A percentile compares a stretch with the other conserved stretches of the same genome.
These are phyloP conservation scores for Ochropleura plecta DNA, from an alignment of 2,888 invertebrate genomes.

Conservation along the genomic window DNA sequence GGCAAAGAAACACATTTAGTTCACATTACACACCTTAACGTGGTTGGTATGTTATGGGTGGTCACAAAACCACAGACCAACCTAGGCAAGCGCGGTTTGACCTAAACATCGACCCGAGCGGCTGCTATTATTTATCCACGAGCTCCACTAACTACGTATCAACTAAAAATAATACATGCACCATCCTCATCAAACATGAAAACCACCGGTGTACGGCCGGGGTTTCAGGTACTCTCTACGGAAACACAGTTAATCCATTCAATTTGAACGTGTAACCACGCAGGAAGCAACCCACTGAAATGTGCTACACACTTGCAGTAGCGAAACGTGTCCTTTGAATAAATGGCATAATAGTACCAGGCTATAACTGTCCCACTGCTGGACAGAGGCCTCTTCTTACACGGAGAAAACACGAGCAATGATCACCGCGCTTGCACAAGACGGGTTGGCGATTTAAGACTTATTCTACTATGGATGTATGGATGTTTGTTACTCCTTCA, in stretches of 20 bases:
- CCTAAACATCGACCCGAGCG: not conserved
- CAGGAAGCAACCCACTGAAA: constrained; percentile 21
- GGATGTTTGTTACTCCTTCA: no score
- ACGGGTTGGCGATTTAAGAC: no score
- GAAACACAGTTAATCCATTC: constrained; percentile 1
- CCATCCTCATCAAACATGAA: constrained; percentile 24
- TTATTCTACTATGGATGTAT: no score
- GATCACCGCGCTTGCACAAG: no score
- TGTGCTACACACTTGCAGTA: constrained; percentile 18
- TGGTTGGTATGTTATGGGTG: no score
- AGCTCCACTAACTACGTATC: not conserved
- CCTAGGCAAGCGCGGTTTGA: no score
- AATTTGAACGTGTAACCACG: constrained; percentile 20
- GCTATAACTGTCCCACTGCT: no score
- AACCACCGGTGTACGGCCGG: not conserved
- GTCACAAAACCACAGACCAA: no score
- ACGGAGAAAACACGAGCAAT: no score
- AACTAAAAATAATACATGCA: not conserved
- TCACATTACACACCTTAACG: not conserved
- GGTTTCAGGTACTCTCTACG: not conserved
- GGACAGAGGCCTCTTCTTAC: no score
- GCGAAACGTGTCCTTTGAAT: not conserved
- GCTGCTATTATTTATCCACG: not conserved
- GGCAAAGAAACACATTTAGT: not conserved
- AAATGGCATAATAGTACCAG: not conserved